Evolutionary conservation across 2,113 vertebrate genomes (phyloP), one percentile per base, ranked within the genome.

Genomic region (Nycticorax nycticorax): DNA sequence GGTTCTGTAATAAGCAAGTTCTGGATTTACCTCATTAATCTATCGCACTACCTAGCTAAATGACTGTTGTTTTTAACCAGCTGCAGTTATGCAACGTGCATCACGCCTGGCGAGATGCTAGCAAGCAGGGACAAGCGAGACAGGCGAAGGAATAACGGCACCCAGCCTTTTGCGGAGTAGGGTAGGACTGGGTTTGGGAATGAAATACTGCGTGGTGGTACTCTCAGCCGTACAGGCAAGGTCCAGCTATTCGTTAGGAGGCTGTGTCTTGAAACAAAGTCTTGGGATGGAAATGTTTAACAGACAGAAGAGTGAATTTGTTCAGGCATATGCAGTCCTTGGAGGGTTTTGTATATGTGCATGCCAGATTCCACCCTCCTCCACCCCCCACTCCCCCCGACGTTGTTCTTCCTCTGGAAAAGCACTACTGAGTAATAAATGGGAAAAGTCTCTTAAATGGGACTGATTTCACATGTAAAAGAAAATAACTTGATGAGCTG

Each of bases 201-300:
- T 94, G 18, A 78, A 77, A 83, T 80, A 41, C 83, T 84, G 55
- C 68, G 55, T 60, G 32, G 56, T 86, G 50, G 41, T 93, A 39
- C 86, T 91, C 78, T 56, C 80, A 95, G 93, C 72, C 15, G 1
- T 69, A 43, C 50, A 88, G 89, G 60, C 75, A 50, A 86, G 78
- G 96, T 96, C 94, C 81, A 95, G 92, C 71, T 96, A 90, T 96
- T 98, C 81, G n/a, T 87, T 60, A 85, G 41, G 75, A 96, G 73
- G 80, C 84, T 82, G 81, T 72, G 75, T 96, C 93, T 93, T 89
- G 39, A 82, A 86, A 75, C 68, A 85, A 66, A 86, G 52, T 73
- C 82, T 96, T 82, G 69, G 85, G 63, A 73, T 88, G 89, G 85
- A 79, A 91, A 80, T 50, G 48, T 88, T 91, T 95, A 92, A 67